phyloP scores from a whole-genome alignment of 2,113 vertebrate genomes.

The Myanophis thanlyinensis region DNA sequence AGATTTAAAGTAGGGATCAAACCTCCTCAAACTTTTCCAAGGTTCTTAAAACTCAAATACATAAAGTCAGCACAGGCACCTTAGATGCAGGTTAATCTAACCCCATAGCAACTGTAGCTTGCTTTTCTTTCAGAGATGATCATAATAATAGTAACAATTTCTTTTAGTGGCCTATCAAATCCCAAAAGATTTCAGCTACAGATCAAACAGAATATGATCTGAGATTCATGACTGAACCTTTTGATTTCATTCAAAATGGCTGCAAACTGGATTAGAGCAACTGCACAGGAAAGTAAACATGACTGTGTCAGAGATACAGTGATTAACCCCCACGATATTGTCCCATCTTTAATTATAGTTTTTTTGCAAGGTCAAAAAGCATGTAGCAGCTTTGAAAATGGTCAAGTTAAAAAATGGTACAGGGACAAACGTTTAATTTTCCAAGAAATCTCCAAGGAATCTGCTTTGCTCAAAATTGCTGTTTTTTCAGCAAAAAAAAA shows the following conservation, averaged over 20 bases:
- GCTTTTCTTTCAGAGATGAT: neutral
- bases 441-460: neutral
- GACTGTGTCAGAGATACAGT: neutral
- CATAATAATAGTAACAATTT: neutral
- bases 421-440: neutral
- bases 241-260: neutral
- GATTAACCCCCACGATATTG: neutral
- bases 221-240: neutral
- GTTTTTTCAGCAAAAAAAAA: neutral
- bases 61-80: neutral
- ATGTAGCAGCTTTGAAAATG: neutral
- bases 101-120: neutral
- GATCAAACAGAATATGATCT: neutral
- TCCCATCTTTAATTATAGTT: neutral
- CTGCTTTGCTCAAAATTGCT: neutral
- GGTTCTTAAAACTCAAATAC: neutral
- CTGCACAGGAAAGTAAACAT: neutral
- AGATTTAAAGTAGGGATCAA: neutral
- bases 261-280: neutral
- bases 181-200: neutral
- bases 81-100: neutral
- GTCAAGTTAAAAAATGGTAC: neutral
- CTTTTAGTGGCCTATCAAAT: neutral
- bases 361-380: neutral
- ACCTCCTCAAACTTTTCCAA: neutral